phyloP scores from a whole-genome alignment of 2,888 invertebrate species.

The Epirrita christyi region DNA sequence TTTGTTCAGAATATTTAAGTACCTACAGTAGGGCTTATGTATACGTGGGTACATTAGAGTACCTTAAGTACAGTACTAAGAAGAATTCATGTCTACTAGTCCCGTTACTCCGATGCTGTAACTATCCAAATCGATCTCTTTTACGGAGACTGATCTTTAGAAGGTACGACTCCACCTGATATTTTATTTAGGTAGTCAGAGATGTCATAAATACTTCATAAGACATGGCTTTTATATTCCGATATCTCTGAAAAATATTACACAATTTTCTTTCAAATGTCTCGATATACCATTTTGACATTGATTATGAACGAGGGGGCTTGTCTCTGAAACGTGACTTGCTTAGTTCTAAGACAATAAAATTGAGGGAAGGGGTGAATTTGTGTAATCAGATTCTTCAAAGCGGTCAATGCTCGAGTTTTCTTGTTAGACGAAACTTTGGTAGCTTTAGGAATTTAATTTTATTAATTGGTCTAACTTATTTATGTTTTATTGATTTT shows the following conservation, averaged over 20 bases:
- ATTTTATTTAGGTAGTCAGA: slow-evolving; percentile 48
- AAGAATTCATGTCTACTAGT: neutral
- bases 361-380: slow-evolving; percentile 48
- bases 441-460: slow-evolving; percentile 31
- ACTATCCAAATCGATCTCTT: slow-evolving; percentile 49
- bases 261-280: slow-evolving; percentile 46
- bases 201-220: slow-evolving; percentile 44
- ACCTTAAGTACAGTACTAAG: neutral
- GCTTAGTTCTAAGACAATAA: slow-evolving; percentile 53
- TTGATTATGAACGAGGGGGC: slow-evolving; percentile 51
- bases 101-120: slow-evolving; percentile 20
- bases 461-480: slow-evolving; percentile 15
- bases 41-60: no score
- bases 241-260: slow-evolving; percentile 40
- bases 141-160: slow-evolving; percentile 19
- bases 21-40: no score
- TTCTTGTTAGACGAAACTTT: slow-evolving; percentile 42
- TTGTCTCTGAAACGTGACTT: slow-evolving; percentile 55
- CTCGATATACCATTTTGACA: slow-evolving; percentile 47
- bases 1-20: no score
- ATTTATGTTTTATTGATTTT: neutral
- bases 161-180: slow-evolving; percentile 34
- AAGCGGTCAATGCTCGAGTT: slow-evolving; percentile 49
- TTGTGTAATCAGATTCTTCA: slow-evolving; percentile 54
- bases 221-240: slow-evolving; percentile 32